Evolutionary conservation across 2,113 vertebrate genomes (phyloP), one percentile per base, ranked within the genome.

Genomic region (Rattus rattus): DNA sequence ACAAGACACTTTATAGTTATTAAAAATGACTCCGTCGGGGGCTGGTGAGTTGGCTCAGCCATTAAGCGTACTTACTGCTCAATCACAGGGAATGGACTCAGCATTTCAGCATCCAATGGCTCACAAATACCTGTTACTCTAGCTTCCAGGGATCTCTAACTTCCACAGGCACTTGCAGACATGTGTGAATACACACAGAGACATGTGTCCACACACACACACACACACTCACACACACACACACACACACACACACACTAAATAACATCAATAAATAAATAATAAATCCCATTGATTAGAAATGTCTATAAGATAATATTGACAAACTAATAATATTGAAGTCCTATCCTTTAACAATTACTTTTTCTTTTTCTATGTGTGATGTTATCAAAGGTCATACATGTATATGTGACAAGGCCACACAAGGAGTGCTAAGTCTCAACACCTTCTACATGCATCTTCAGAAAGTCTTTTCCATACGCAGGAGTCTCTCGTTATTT

Each of bases 221-320:
- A 43, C 43, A 43, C 43, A 43, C 43, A 43, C 43, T 2, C 43
- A 43, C 43, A 43, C 43, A 43, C 43, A 33, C 28, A 79, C 36
- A 59, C 36, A 61, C 63, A 65, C 24, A 65, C 7, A 65, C 17
- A 65, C 14, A 65, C 52, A 24, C 33, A 83, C n/a, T 39, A 61
- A 61, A 16, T 43, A 28, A 59, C 52, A 17, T 61, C 94, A 91
- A 69, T 56, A 47, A 91, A 69, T 56, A 47, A 36, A 24, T 49
- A 96, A 65, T 39, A 39, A 90, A 70, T 28, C 54, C 2, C 26
- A 2, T 28, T 63, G 76, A 73, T 70, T 30, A 85, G 39, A 9
- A 95, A 72, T 8, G 92, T 59, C 33, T 88, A 6, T 69, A 65
- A 93, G 72, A 93, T 52, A 63, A 9, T 72, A 93, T 75, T 59